Percentiles rank a stretch among this genome's conserved stretches.
Evolutionary conservation across 2,113 vertebrate species (phyloP).

Genomic region (Rhombomys opimus): DNA sequence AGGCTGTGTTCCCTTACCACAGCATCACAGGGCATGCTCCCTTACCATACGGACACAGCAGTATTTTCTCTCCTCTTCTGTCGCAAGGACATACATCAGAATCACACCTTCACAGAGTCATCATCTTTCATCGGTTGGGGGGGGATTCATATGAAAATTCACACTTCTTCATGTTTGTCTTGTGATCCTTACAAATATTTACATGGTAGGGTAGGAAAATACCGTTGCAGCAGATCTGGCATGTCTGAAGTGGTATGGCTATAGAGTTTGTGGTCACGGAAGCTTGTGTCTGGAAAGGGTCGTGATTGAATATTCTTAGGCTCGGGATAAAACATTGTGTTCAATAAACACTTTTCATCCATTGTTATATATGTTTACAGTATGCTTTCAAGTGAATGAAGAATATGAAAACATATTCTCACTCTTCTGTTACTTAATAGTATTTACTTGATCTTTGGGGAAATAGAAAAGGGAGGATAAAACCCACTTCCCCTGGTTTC

Average conservation of each 20-base stretch:
- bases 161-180: neutral
- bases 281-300: neutral
- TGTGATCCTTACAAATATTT: neutral
- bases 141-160: neutral
- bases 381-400: slow-evolving; percentile 13
- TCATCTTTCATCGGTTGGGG: neutral
- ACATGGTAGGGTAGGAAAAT: neutral
- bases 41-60: neutral
- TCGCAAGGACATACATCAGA: no score
- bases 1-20: neutral
- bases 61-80: neutral
- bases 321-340: neutral
- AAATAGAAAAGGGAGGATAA: neutral
- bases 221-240: neutral
- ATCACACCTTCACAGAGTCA: neutral
- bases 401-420: neutral
- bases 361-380: neutral
- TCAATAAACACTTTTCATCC: neutral
- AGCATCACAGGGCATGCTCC: no score
- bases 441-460: neutral
- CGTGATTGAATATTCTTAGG: neutral
- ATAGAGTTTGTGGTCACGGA: neutral
- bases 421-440: neutral
- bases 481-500: neutral
- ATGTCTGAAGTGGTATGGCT: neutral